Conservation (phyloP, 64 coral and sea anemone genomes). For the Dendronephthya gigantea region DNA sequence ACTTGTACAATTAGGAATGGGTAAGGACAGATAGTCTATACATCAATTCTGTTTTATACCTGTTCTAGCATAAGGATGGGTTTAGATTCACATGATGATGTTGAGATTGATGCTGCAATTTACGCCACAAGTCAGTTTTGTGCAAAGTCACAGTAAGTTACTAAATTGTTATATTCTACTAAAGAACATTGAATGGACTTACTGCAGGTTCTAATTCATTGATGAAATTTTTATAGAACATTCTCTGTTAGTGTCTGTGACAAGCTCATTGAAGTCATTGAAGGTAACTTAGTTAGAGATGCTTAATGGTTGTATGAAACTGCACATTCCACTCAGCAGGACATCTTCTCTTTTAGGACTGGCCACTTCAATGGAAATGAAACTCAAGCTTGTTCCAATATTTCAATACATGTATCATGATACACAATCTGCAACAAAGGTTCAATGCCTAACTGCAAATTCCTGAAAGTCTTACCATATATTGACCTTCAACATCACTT, state of each 20-base stretch:
- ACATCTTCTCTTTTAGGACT: constrained; percentile 42
- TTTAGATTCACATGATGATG: constrained; percentile 85
- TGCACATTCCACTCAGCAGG: background rate
- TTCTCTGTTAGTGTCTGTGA: constrained; percentile 92
- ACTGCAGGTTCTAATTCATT: too few relatives aligned
- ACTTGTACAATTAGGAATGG: too few relatives aligned
- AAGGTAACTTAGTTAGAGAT: too few relatives aligned
- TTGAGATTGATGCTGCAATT: constrained; percentile 88
- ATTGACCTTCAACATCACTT: too few relatives aligned
- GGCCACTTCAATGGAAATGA: constrained; percentile 84
- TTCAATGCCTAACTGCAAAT: constrained; percentile 13
- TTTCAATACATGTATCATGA: constrained; percentile 93
- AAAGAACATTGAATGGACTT: too few relatives aligned
- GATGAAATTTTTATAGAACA: constrained; percentile 41
- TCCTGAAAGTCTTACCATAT: too few relatives aligned
- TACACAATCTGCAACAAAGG: constrained; percentile 61
- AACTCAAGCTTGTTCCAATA: constrained; percentile 79
- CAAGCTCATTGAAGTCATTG: constrained; percentile 77
- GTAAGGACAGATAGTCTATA: too few relatives aligned
- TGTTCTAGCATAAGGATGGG: constrained; percentile 45
- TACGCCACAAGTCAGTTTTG: constrained; percentile 86
- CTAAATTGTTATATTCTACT: too few relatives aligned
- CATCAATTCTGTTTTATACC: background rate
- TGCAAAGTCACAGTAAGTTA: constrained; percentile 71
- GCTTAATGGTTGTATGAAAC: too few relatives aligned